Evolutionary conservation across 2,113 vertebrate genomes (phyloP).

Genomic region (Calyptommatus sinebrachiatus): DNA sequence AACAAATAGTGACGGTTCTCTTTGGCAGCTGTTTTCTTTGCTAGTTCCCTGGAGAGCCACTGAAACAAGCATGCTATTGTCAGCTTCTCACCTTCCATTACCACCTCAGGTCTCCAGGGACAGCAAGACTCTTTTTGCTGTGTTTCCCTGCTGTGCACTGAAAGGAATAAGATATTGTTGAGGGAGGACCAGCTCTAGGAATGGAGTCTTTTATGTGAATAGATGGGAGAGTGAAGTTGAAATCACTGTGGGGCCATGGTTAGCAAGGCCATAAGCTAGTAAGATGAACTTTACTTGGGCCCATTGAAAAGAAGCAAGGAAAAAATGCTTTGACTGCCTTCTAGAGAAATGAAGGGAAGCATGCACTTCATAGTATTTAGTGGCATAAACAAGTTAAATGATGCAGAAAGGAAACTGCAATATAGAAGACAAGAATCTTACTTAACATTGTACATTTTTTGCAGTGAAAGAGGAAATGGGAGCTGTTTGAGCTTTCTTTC

Average conservation of each 20-base stretch:
- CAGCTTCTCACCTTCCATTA: conserved; percentile 23
- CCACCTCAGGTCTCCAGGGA: neutral
- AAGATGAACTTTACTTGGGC: neutral
- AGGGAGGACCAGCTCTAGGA: neutral
- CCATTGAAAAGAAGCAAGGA: neutral
- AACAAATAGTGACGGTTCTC: conserved; percentile 21
- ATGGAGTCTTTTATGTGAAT: neutral
- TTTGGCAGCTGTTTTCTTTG: conserved; percentile 31
- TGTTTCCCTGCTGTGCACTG: neutral
- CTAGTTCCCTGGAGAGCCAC: conserved; percentile 17
- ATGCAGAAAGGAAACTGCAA: neutral
- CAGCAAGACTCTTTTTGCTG: neutral
- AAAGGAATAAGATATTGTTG: neutral
- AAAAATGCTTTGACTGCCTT: neutral
- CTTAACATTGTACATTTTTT: neutral
- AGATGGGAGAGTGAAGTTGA: neutral
- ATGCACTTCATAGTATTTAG: neutral
- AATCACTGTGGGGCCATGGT: neutral
- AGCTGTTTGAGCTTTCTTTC: neutral
- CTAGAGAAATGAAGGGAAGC: neutral
- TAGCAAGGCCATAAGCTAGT: neutral
- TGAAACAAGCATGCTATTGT: conserved; percentile 16
- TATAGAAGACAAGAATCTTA: neutral
- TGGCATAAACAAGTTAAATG: neutral
- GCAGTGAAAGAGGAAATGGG: neutral